Evolutionary conservation across 1,140 invertebrate species (phyloP), one percentile per base, ranked within the genome.

Genomic region (Atta cephalotes): DNA sequence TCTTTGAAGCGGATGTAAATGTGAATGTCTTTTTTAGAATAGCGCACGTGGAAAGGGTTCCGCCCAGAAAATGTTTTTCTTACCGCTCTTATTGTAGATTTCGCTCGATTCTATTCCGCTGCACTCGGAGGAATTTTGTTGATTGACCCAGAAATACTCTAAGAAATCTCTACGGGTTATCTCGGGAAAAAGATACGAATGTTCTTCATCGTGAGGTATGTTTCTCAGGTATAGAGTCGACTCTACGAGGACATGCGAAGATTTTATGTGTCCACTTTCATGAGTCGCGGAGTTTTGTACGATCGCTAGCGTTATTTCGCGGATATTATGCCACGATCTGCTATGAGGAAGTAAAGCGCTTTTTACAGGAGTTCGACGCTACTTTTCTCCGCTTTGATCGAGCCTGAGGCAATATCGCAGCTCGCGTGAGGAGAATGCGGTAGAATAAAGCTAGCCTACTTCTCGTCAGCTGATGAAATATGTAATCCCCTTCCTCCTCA

Each of bases 1-100:
- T 84, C 39, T 84, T 76, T 84, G 56, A 84, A 76, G 80, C 63
- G 39, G 39, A 84, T 84, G 80, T 84, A 84, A 84, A 76, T 70
- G 70, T 28, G 56, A 84, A 84, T 84, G 56, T 84, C 70, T 70
- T 35, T 76, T 74, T 76, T 63, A 84, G 58, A 28, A 74, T 63
- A 14, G 10, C 12, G 53, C 60, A 45, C 76, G 25, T 39, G 45
- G 21, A 82, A 82, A 74, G 28, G 18, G 21, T 45, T 60, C 35
- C 65, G 65, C 39, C 21, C n/a, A 66, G 31, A 84, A 84, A 74
- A 76, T 51, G 70, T 63, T 62, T 62, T 18, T 49, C 56, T 49
- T 45, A 25, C 31, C 25, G 56, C 25, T 72, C 56, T 74, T 72
- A 82, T 82, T 76, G 80, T 58, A 74, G 71, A 84, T 84, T 76